Base-by-base conservation (phyloP, 2,113 vertebrate species). In the Eudyptes chrysolophus region DNA sequence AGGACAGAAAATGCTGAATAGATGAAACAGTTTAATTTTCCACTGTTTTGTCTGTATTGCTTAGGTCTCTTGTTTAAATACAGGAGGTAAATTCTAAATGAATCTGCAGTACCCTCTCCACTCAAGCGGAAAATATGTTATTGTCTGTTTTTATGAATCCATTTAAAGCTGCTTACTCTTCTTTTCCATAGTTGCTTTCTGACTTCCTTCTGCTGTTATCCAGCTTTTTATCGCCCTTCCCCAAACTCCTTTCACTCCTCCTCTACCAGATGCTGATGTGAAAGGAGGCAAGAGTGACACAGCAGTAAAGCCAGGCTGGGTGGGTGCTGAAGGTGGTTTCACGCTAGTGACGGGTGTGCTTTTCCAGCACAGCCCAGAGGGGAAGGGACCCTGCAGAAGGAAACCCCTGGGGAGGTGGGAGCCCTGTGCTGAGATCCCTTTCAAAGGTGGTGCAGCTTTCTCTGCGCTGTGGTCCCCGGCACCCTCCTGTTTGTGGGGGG, bases 121-220 rank as follows among this genome's bases (percentile, higher is more conserved):
- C 72, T 84, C 61, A 57, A 64, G 74, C 29, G 78, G 95, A 91
- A 97, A 97, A 68, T 51, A 72, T 15, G 77, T 94, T 94, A 30
- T 83, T 81, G 30, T 81, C 79, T 97, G 79, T 60, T 97, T 95
- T 96, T 71, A 79, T 72, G 40, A 84, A 90, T 55, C 69, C 80
- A 51, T 75, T 90, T 29, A 18, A 89, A 89, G 44, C 40, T 87
- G 60, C 84, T 95, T 95, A 79, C 66, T 87, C 68, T 90, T 84
- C 48, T 84, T 92, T 86, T 94, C 71, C 68, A 5, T 4, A 60
- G 24, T 32, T 79, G 44, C 60, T 68, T 78, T 93, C 69, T 76
- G 52, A 57, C 51, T 79, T 66, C 69, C 25, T 74, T 15, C 40
- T 83, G 66, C 65, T 81, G 34, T n/a, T 74, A 40, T 38, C 26